Conservation (phyloP, 2,113 vertebrate species). For the Sisor rabdophorus region DNA sequence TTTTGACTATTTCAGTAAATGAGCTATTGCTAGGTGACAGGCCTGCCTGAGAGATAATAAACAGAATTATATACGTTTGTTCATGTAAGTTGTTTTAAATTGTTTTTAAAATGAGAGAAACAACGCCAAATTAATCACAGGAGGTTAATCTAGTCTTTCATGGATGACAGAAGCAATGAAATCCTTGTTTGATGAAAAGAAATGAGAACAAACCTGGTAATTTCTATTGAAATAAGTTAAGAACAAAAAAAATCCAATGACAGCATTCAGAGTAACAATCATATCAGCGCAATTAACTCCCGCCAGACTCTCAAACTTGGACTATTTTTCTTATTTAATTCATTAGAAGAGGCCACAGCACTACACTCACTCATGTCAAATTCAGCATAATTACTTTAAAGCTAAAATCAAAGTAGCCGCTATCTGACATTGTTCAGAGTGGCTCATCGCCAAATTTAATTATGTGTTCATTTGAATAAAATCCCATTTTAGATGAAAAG, state of each 20-base stretch:
- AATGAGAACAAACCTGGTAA: conserved; percentile 39
- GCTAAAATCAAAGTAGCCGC: conserved; percentile 72
- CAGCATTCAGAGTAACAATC: conserved; percentile 64
- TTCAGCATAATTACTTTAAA: conserved; percentile 77
- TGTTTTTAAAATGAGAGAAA: conserved; percentile 24
- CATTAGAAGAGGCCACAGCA: conserved; percentile 71
- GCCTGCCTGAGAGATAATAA: conserved; percentile 22
- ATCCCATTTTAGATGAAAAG: conserved; percentile 73
- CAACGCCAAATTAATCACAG: conserved; percentile 22
- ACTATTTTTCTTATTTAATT: conserved; percentile 79
- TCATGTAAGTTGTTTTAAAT: conserved; percentile 11
- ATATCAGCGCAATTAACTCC: conserved; percentile 74
- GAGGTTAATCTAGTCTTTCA: conserved; percentile 32
- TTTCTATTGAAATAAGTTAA: conserved; percentile 49
- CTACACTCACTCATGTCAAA: conserved; percentile 76
- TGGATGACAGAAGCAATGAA: conserved; percentile 25
- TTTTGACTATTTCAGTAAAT: not conserved
- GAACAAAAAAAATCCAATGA: conserved; percentile 64
- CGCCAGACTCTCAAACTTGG: conserved; percentile 70
- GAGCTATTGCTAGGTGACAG: conserved; percentile 1
- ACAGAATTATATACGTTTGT: conserved; percentile 30
- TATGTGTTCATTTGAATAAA: conserved; percentile 75
- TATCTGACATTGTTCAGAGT: conserved; percentile 69
- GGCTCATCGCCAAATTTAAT: conserved; percentile 76
- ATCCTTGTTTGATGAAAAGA: conserved; percentile 55